Conservation (phyloP, 2,797 vertebrate species). For the Channallabes apus region DNA sequence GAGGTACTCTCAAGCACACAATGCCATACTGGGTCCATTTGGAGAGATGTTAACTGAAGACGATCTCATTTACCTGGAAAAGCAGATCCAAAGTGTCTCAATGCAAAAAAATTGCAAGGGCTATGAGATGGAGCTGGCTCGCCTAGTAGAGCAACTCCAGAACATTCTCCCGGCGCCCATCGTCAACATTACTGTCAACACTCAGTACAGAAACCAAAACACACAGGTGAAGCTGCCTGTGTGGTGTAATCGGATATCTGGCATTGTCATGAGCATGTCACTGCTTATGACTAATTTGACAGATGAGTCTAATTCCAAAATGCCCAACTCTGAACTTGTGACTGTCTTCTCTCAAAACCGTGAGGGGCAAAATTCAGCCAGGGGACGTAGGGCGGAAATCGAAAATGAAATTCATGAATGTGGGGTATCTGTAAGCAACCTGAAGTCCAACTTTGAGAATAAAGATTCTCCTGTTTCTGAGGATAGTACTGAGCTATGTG, state of each 20-base stretch:
- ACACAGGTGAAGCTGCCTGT: slow-evolving; percentile 77
- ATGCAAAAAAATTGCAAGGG: slow-evolving; percentile 83
- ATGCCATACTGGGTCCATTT: slow-evolving; percentile 91
- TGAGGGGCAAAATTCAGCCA: slow-evolving; percentile 64
- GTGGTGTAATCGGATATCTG: slow-evolving; percentile 87
- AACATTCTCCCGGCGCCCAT: slow-evolving; percentile 86
- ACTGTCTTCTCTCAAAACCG: slow-evolving; percentile 75
- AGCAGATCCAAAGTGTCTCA: slow-evolving; percentile 85
- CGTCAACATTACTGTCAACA: slow-evolving; percentile 85
- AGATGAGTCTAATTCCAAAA: slow-evolving; percentile 76
- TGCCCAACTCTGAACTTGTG: slow-evolving; percentile 78
- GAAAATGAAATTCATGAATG: slow-evolving; percentile 87
- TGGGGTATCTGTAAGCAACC: slow-evolving; percentile 85
- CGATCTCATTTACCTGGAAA: slow-evolving; percentile 88
- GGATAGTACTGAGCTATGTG: slow-evolving; percentile 38
- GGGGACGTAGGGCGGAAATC: slow-evolving; percentile 72
- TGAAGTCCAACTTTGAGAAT: slow-evolving; percentile 87
- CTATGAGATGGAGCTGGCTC: slow-evolving; percentile 84
- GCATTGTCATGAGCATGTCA: slow-evolving; percentile 87
- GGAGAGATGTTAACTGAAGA: slow-evolving; percentile 92
- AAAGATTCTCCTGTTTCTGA: slow-evolving; percentile 56
- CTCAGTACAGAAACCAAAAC: slow-evolving; percentile 75
- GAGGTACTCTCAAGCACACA: slow-evolving; percentile 87
- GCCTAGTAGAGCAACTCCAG: slow-evolving; percentile 82
- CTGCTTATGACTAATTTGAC: slow-evolving; percentile 82